Evolutionary conservation across 2,797 vertebrate species (phyloP).

Genomic region (Coilia nasus): DNA sequence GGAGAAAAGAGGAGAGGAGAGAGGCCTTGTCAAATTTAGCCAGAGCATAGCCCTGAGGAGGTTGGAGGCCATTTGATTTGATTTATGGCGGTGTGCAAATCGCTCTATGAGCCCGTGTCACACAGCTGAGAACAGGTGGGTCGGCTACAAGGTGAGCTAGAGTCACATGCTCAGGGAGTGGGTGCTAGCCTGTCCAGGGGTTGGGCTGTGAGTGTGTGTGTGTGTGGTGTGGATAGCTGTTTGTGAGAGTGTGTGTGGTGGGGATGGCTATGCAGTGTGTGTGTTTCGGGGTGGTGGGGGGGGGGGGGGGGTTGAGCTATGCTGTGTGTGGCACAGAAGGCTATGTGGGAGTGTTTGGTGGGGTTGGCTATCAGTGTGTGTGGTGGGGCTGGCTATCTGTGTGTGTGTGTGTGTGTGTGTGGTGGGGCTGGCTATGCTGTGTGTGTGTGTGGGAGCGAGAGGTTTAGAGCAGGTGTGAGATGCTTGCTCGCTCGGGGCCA

Average conservation of each 20-base stretch:
- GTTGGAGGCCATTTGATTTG: background rate
- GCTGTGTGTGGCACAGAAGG: no score
- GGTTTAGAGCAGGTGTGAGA: constrained; percentile 31
- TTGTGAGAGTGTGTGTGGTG: background rate
- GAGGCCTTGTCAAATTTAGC: constrained; percentile 12
- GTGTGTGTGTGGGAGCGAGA: background rate
- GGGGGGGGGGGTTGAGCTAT: no score
- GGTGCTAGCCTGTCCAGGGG: background rate
- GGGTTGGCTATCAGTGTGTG: no score
- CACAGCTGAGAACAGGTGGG: background rate
- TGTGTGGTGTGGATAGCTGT: background rate
- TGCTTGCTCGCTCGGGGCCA: constrained; percentile 27
- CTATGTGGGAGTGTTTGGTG: no score
- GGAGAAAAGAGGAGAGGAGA: background rate
- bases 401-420: background rate
- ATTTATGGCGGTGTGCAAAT: constrained; percentile 10
- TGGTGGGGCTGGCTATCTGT: no score
- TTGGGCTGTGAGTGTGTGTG: background rate
- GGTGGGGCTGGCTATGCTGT: background rate
- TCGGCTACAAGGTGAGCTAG: background rate
- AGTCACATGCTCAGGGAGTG: background rate
- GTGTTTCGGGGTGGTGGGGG: no score
- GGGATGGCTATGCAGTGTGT: no score
- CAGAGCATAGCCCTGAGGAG: background rate
- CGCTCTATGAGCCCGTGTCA: background rate